These are phyloP conservation scores for Asteroscopus sphinx DNA, from an alignment of 2,888 invertebrate genomes.

Conservation along the genomic window DNA sequence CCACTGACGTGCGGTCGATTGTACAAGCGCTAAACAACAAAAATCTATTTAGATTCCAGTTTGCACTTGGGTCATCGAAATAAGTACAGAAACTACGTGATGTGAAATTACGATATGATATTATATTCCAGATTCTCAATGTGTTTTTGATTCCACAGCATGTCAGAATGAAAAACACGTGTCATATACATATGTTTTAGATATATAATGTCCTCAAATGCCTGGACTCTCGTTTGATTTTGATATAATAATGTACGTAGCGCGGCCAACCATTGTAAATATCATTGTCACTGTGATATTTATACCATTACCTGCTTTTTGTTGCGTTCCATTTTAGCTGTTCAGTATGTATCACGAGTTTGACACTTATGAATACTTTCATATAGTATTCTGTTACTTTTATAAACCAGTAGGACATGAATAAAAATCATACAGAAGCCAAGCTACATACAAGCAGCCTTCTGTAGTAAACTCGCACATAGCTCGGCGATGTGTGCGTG, in stretches of 20 bases:
- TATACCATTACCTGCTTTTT: conserved; percentile 47
- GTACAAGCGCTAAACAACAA: neutral
- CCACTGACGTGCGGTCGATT: too few species aligned
- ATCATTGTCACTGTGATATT: conserved; percentile 69
- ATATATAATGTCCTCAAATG: conserved; percentile 20
- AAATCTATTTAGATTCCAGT: conserved; percentile 22
- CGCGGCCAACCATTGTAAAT: conserved; percentile 61
- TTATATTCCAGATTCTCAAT: conserved; percentile 9
- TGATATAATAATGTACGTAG: neutral
- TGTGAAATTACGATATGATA: neutral
- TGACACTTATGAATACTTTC: too few species aligned
- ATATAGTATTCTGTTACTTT: too few species aligned
- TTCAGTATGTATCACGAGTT: too few species aligned
- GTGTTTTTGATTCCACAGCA: neutral
- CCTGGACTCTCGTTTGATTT: conserved; percentile 32
- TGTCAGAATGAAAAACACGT: neutral
- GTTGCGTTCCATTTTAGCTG: too few species aligned
- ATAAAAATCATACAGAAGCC: too few species aligned
- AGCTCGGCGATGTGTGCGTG: too few species aligned
- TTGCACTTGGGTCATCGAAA: conserved; percentile 20
- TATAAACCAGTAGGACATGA: too few species aligned
- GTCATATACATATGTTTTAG: conserved; percentile 1
- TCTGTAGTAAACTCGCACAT: too few species aligned
- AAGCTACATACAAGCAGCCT: too few species aligned
- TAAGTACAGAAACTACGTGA: conserved; percentile 42